phyloP scores from a whole-genome alignment of 2,113 vertebrate species.

The Bettongia penicillata region DNA sequence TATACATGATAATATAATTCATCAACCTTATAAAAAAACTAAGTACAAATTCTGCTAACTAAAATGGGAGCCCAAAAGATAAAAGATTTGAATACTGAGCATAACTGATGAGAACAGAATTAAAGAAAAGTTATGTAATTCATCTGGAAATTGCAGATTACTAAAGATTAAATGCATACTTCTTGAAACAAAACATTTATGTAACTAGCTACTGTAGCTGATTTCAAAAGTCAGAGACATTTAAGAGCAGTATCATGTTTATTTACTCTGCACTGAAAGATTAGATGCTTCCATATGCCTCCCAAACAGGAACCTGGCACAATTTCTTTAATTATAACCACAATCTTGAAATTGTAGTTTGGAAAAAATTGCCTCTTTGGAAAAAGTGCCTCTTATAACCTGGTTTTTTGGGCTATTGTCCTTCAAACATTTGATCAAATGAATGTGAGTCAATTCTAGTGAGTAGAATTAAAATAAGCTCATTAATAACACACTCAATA shows the following conservation, averaged over 20 bases:
- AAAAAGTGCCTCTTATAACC: background rate
- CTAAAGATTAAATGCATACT: constrained; percentile 12
- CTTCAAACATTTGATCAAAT: background rate
- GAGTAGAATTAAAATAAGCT: background rate
- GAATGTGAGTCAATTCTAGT: background rate
- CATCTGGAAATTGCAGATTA: background rate
- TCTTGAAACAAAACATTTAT: background rate
- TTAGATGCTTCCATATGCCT: constrained; percentile 1
- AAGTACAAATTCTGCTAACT: background rate
- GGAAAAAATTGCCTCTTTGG: background rate
- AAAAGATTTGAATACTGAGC: constrained; percentile 7
- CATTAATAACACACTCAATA: background rate
- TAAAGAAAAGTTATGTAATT: constrained; percentile 26
- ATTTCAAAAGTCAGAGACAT: constrained; percentile 22
- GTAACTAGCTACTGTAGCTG: background rate
- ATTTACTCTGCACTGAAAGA: constrained; percentile 22
- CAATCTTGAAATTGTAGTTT: background rate
- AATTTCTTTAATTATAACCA: constrained; percentile 19
- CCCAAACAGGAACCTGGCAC: background rate
- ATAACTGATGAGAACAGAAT: constrained; percentile 5
- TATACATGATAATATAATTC: background rate
- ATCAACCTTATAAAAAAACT: background rate
- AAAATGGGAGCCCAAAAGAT: background rate
- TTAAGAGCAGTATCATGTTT: background rate
- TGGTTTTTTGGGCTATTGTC: background rate